Conservation (phyloP, 2,113 vertebrate genomes). For the Lepus europaeus region DNA sequence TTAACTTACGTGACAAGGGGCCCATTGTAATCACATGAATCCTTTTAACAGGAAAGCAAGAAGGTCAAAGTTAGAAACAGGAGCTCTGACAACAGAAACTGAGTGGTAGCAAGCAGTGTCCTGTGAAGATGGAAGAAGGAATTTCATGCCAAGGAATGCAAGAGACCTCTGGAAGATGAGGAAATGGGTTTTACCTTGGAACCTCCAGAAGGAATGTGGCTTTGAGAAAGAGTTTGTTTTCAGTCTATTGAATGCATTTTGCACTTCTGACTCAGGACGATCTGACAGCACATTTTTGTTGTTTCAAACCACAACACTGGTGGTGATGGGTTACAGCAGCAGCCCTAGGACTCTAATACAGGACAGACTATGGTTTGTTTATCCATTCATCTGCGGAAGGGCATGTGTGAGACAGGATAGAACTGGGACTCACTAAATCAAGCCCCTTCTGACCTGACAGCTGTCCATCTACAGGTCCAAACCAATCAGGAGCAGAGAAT, state of each 20-base stretch:
- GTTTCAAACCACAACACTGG: neutral
- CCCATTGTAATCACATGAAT: rapidly evolving
- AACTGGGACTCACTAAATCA: too few relatives aligned
- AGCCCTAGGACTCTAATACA: neutral
- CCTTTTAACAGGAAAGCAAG: neutral
- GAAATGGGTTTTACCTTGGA: neutral
- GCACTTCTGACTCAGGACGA: neutral
- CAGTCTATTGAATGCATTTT: neutral
- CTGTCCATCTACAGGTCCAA: too few relatives aligned
- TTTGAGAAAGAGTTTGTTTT: neutral
- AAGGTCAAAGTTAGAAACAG: neutral
- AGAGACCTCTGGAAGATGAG: neutral
- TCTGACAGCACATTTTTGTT: neutral
- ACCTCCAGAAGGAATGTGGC: neutral
- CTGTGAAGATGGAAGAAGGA: neutral
- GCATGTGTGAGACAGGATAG: too few relatives aligned
- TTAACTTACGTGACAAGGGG: neutral
- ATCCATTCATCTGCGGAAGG: too few relatives aligned
- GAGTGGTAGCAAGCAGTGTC: neutral
- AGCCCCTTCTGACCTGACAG: too few relatives aligned
- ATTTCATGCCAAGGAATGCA: too few relatives aligned
- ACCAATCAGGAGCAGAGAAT: too few relatives aligned
- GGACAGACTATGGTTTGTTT: neutral
- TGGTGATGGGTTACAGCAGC: neutral
- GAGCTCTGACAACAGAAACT: neutral